phyloP scores from a whole-genome alignment of 2,113 vertebrate species.

The Petromus typicus region DNA sequence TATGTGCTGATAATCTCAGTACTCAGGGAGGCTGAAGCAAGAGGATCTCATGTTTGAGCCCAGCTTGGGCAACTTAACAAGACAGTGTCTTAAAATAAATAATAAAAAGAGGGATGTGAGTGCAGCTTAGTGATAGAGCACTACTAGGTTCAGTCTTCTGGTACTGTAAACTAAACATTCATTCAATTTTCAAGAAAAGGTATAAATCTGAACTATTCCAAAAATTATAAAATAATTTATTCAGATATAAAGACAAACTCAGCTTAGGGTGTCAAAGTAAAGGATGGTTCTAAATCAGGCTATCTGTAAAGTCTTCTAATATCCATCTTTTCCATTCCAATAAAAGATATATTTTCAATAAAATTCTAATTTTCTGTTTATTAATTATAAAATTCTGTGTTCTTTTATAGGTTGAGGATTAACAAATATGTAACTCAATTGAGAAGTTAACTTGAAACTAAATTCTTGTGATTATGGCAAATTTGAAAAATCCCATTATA shows the following conservation, averaged over 20 bases:
- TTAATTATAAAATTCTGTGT: neutral
- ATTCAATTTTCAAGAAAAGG: neutral
- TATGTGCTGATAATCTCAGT: neutral
- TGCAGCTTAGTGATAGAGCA: neutral
- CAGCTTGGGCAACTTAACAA: neutral
- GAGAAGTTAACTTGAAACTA: neutral
- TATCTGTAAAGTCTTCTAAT: neutral
- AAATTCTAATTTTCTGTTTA: neutral
- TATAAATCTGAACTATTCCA: neutral
- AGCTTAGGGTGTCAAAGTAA: neutral
- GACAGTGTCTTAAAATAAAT: neutral
- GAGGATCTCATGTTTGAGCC: neutral
- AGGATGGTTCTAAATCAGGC: neutral
- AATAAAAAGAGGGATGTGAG: neutral
- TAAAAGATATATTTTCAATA: neutral
- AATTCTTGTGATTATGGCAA: neutral
- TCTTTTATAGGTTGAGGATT: neutral
- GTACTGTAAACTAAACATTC: neutral
- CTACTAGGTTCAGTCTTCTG: neutral
- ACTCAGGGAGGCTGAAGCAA: neutral
- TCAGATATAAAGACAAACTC: neutral
- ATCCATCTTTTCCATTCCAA: neutral
- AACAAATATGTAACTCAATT: neutral
- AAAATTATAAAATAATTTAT: neutral
- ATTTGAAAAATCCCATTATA: conserved; percentile 12